Evolutionary conservation across 35 echinoderm and acorn worm species (phyloP), one percentile per base, ranked within the genome.

Genomic region (Apostichopus japonicus): DNA sequence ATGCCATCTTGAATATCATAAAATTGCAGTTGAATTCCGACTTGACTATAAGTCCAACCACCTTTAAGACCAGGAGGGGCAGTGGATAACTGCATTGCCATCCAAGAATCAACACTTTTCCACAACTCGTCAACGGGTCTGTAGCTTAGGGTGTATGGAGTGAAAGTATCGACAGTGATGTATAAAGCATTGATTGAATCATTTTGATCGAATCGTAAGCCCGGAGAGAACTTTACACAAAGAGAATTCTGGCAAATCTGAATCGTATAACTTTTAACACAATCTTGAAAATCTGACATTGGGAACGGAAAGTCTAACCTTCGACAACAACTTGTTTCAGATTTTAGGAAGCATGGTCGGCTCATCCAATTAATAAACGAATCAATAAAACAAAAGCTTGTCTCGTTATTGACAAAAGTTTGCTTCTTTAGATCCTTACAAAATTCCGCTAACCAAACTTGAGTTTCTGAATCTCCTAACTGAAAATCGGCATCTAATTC

Each of bases 1-100:
- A 99, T 23, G 67, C 90, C 86, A 27, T 91, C 65, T 54, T 93
- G 93, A 13, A 95, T 77, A 84, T 99, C 95, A 72, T 93, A 95
- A 56, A 96, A 95, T 19, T 80, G 65, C 6, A 96, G 76, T 63
- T 93, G 93, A 19, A 79, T n/a, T 9, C 55, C 79, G 33, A 70
- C 27, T 10, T 78, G 17, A 65, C 84, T 92, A 19, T 93, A 70
- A 72, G 90, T 87, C 97, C 97, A 99, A 6, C 97, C 97, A 9
- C 65, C 51, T 79, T 78, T 61, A 6, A 99, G 79, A 51, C 94
- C 83, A 5, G 65, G 19, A 4, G 97, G 97, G n/a, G 97, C 97
- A 1, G 72, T 88, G 70, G 79, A 17, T 24, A 99, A 17, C 24
- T 92, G 55, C 23, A 24, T 62, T 11, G 14, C 71, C 25, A 93